Conservation (phyloP, 2,888 invertebrate genomes). For the Automeris io region DNA sequence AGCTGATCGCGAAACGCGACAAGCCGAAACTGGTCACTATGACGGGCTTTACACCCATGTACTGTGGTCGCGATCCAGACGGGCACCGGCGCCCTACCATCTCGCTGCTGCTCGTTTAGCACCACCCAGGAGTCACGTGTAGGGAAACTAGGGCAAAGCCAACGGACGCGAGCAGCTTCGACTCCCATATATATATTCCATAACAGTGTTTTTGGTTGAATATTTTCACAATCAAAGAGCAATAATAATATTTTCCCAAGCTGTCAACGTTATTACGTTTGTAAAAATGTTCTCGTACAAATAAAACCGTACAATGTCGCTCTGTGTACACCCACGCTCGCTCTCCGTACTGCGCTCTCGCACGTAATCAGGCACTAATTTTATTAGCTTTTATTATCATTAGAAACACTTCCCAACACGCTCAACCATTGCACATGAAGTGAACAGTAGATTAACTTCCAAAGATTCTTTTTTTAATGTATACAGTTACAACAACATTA, state of each 20-base stretch:
- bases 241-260: slow-evolving; percentile 1
- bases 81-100: too few relatives aligned
- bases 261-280: slow-evolving; percentile 3
- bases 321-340: slow-evolving; percentile 1
- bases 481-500: too few relatives aligned
- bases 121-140: too few relatives aligned
- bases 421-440: neutral
- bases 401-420: neutral
- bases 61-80: too few relatives aligned
- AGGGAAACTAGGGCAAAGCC: too few relatives aligned
- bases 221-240: neutral
- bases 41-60: too few relatives aligned
- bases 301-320: slow-evolving; percentile 3
- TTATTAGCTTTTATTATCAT: slow-evolving; percentile 9
- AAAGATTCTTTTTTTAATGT: too few relatives aligned
- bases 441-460: slow-evolving; percentile 1
- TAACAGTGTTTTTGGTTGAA: neutral
- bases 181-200: neutral
- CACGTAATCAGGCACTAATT: slow-evolving; percentile 9
- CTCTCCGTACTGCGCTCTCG: slow-evolving; percentile 2
- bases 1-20: too few relatives aligned
- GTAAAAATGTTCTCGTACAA: slow-evolving; percentile 5
- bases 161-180: too few relatives aligned
- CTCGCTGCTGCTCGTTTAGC: too few relatives aligned
- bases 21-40: too few relatives aligned